A percentile compares a stretch with the other conserved stretches of the same genome.
Evolutionary conservation across 2,797 vertebrate species (phyloP).

Genomic region (Dromococcyx pavoninus): DNA sequence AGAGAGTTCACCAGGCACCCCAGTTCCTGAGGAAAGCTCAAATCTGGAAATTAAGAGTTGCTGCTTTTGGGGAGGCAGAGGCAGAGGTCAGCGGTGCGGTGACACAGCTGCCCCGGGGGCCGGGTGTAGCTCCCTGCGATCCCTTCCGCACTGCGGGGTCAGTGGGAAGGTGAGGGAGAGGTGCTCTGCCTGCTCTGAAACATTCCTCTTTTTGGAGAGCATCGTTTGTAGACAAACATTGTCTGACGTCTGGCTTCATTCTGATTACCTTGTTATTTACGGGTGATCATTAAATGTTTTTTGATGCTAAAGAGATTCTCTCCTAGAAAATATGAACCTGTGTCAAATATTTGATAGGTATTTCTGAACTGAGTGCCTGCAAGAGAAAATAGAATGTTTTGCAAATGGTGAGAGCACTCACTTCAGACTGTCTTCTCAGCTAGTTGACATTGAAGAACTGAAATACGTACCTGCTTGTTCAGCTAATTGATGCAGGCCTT

Average conservation of each 20-base stretch:
- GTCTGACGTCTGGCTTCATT: background rate
- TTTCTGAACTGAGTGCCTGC: background rate
- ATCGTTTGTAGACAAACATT: accelerated
- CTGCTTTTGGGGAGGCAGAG: background rate
- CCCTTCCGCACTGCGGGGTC: background rate
- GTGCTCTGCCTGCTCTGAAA: background rate
- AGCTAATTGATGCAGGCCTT: background rate
- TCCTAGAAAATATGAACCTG: background rate
- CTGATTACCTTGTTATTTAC: background rate
- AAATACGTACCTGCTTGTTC: background rate
- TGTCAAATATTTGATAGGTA: background rate
- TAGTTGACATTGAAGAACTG: background rate
- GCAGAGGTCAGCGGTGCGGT: background rate
- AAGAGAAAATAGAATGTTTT: background rate
- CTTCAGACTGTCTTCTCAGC: background rate
- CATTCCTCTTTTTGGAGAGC: background rate
- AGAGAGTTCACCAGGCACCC: constrained; percentile 10
- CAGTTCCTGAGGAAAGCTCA: background rate
- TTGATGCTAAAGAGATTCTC: background rate
- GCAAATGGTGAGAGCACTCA: accelerated
- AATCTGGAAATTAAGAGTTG: constrained; percentile 24
- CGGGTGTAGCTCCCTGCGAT: background rate
- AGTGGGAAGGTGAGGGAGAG: background rate
- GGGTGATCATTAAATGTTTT: background rate
- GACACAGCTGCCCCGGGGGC: background rate